A percentile compares a stretch with the other conserved stretches of the same genome.
phyloP scores from a whole-genome alignment of 2,113 vertebrate species.

The Alectura lathami region DNA sequence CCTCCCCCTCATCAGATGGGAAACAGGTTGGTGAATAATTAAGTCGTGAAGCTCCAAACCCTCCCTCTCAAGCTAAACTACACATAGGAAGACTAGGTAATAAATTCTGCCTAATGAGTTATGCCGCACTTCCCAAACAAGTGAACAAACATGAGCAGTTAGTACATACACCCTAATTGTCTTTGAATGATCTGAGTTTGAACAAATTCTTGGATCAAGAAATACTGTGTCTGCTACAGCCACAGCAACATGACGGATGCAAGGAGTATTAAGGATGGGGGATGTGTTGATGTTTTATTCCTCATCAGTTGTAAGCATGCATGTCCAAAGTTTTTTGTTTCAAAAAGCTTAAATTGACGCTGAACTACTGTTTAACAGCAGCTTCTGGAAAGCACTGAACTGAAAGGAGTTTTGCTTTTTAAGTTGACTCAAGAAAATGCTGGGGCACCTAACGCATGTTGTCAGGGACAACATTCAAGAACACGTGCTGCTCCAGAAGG shows the following conservation, averaged over 20 bases:
- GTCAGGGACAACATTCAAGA: neutral
- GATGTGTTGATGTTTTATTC: neutral
- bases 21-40: conserved; percentile 54
- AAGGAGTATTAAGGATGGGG: neutral
- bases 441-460: neutral
- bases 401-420: neutral
- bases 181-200: conserved; percentile 16
- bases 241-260: neutral
- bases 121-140: conserved; percentile 43
- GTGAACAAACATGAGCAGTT: conserved; percentile 50
- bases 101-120: conserved; percentile 57
- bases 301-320: neutral
- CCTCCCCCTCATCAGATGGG: conserved; percentile 41
- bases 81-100: conserved; percentile 18
- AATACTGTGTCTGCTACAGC: neutral
- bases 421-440: neutral
- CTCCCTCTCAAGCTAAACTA: conserved; percentile 22
- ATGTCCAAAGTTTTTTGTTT: neutral
- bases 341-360: neutral
- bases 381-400: neutral
- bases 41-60: conserved; percentile 30
- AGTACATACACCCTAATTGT: conserved; percentile 32
- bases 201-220: neutral
- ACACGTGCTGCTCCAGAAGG: neutral
- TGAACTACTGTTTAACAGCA: neutral